Evolutionary conservation across 2,797 vertebrate genomes (phyloP).

Genomic region (Otus scops): DNA sequence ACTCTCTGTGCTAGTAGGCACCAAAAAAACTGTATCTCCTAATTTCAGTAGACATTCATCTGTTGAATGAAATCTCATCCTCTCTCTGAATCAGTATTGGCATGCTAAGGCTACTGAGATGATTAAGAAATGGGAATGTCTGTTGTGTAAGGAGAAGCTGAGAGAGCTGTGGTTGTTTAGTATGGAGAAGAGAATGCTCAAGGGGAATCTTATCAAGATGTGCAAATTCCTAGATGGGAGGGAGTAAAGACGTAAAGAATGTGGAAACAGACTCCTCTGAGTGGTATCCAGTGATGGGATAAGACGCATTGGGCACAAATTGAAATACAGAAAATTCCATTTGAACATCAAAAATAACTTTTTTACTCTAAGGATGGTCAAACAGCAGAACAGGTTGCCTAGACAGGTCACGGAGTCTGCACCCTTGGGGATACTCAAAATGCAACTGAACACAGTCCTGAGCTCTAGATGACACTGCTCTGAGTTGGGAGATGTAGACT

Average conservation of each 20-base stretch:
- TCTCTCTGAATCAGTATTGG: neutral
- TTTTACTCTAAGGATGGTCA: neutral
- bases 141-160: neutral
- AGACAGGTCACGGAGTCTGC: neutral
- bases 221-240: neutral
- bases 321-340: neutral
- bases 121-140: neutral
- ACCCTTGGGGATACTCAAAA: neutral
- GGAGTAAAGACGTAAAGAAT: neutral
- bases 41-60: neutral
- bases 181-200: neutral
- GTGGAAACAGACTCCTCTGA: neutral
- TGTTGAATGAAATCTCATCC: neutral
- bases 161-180: neutral
- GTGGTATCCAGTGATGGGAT: neutral
- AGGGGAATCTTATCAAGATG: neutral
- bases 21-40: neutral
- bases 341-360: neutral
- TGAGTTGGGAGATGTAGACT: neutral
- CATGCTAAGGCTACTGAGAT: neutral
- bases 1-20: neutral
- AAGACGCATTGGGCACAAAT: neutral
- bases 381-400: neutral
- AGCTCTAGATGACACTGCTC: neutral
- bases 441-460: neutral